Base-by-base conservation (phyloP, 2,113 vertebrate species). In the Percina caprodes region DNA sequence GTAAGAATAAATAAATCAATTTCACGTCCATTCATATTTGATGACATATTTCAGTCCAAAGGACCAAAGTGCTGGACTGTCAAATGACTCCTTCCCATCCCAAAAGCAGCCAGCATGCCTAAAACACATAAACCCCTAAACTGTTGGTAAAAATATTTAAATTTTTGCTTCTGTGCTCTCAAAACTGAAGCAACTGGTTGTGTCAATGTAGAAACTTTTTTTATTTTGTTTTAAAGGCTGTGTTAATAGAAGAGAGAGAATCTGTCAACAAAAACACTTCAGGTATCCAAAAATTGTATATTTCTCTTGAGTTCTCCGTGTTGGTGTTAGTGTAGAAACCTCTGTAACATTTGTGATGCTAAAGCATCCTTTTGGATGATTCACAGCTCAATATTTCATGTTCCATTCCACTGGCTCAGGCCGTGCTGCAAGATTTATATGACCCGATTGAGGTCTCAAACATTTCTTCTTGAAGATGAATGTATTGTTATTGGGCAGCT, bases 311-410 rank as follows among this genome's bases (percentile, higher is more conserved):
- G 16, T 63, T 39, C 26, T 74, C 77, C 12, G 26, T 54, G 48
- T 70, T 39, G 4, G 51, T 75, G 76, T 66, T 69, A 6, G 26
- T 80, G 42, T 77, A 42, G 45, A 62, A 75, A 61, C 55, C 55
- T 59, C 48, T 72, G 71, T 74, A 77, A 80, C 74, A 72, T 80
- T 78, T 74, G 51, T 69, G 49, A 83, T 80, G 51, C 65, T 78
- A 48, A 84, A 88, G 49, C 80, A 68, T 83, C 55, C 0, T 8
- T 83, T 89, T 71, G 72, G 82, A 82, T 82, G 84, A 85, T 82
- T 88, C 84, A 91, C 86, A 70, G 33, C 83, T 88, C 86, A 81
- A 75, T 85, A 87, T 71, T 87, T 84, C 71, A 63, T 39, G 65
- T 88, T 83, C 65, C 48, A 10, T 77, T 86, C 69, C 76, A 77